phyloP scores from a whole-genome alignment of 2,888 invertebrate genomes.

The Fabriciana adippe region DNA sequence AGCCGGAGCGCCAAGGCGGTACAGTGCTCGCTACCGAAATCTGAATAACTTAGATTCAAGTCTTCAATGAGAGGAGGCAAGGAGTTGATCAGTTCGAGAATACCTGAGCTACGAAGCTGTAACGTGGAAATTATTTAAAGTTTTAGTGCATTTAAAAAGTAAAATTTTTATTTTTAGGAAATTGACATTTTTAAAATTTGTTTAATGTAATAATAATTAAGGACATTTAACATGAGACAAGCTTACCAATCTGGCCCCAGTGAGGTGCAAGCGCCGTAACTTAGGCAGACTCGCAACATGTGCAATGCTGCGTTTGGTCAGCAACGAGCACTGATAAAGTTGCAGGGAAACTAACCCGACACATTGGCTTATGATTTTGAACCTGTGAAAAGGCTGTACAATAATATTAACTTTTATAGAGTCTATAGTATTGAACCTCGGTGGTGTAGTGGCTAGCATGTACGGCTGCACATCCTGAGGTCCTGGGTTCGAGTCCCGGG shows the following conservation, averaged over 20 bases:
- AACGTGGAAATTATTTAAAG: neutral
- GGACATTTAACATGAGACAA: neutral
- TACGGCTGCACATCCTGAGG: no score
- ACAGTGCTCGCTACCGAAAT: slow-evolving; percentile 44
- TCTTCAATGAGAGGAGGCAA: slow-evolving; percentile 41
- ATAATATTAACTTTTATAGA: no score
- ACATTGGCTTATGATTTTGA: slow-evolving; percentile 45
- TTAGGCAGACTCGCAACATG: slow-evolving; percentile 33
- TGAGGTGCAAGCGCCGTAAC: slow-evolving; percentile 48
- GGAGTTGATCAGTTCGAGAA: slow-evolving; percentile 32
- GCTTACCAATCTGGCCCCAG: slow-evolving; percentile 47
- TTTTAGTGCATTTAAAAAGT: no score
- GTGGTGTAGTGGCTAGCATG: no score
- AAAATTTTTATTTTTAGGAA: no score
- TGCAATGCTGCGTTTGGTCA: slow-evolving; percentile 44
- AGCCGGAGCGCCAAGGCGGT: slow-evolving; percentile 28
- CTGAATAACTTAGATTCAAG: slow-evolving; percentile 43
- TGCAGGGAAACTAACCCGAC: slow-evolving; percentile 43
- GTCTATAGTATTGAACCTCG: no score
- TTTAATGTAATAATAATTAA: neutral
- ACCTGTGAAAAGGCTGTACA: slow-evolving; percentile 29
- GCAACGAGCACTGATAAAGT: slow-evolving; percentile 50
- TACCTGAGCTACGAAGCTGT: slow-evolving; percentile 23
- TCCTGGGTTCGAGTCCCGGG: no score
- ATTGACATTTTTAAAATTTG: no score